Base-by-base conservation (phyloP, 2,888 invertebrate genomes). In the Palloptera scutellata region DNA sequence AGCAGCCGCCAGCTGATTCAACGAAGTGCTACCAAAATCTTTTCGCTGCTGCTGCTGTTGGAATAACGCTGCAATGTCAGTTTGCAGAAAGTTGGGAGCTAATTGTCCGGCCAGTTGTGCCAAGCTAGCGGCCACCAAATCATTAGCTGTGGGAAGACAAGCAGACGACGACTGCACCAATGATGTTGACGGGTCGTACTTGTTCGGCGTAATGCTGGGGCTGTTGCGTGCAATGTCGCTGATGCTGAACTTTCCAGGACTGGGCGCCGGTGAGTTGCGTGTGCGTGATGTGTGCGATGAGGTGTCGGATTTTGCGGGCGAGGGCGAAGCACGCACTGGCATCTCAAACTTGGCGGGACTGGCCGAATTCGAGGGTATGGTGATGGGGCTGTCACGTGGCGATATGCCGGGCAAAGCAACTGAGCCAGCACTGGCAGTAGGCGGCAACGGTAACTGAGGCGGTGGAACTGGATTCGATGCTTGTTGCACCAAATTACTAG, bases 251-350 rank as follows among this genome's bases (percentile, higher is more conserved):
- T 84, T 85, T 30, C 84, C 83, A 0, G 85, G 84, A 70, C 84
- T 85, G 5, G 88, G 86, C 1, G 88, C 84, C 1, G 88, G 85
- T 4, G 88, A 86, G 19, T 88, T 84, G 0, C 88, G 84, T 1
- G 86, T 86, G 1, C 88, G 87, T 72, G 88, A 88, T 48, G 81
- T 79, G n/a, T 81, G 81, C 1, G 89, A 88, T 8, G 89, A 87
- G 71, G 89, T 87, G 48, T 88, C 87, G 10, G 89, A 88, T 59
- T 88, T 86, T 0, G 89, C 86, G 62, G 89, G 83, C 48, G 89
- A 87, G 4, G 89, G 89, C 73, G 89, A 89, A 66, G 89, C 84
- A 5, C 86, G 82, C 61, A 88, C 86, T 1, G 89, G 88, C 54
- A 88, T 82, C 79, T 89, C 89, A 66, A 88, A 88, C 48, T 85